These are phyloP conservation scores for Branchipolynoe longqiensis DNA, from an alignment of 2,888 invertebrate genomes.

Conservation along the genomic window DNA sequence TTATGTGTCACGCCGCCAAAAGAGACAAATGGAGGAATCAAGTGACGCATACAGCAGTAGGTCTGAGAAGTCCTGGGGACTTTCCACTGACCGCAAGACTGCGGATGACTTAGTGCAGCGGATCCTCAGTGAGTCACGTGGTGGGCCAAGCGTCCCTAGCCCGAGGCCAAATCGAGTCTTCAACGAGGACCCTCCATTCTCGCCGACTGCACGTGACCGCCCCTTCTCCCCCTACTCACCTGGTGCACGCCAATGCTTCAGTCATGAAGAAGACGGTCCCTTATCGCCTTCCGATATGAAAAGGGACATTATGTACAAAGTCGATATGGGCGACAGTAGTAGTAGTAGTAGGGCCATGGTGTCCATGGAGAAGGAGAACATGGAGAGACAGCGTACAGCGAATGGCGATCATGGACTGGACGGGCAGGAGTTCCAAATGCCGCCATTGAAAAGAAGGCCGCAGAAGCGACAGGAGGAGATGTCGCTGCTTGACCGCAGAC, in stretches of 20 bases:
- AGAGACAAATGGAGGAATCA: constrained; percentile 1
- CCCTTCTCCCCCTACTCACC: not conserved
- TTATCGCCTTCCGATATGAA: not conserved
- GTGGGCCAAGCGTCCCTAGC: not conserved
- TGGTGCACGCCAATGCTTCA: not conserved
- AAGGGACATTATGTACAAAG: constrained; percentile 45
- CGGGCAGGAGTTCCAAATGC: not conserved
- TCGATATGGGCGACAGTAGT: constrained; percentile 47
- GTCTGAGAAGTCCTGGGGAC: not conserved
- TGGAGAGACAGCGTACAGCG: not conserved
- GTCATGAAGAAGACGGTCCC: not conserved
- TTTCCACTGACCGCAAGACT: constrained; percentile 37
- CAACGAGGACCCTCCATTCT: not conserved
- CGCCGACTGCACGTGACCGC: not conserved
- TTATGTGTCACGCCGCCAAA: not conserved
- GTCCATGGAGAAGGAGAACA: not conserved
- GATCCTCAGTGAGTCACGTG: constrained; percentile 61
- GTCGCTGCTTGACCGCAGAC: constrained; percentile 49
- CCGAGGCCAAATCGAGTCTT: not conserved
- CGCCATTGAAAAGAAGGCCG: not conserved
- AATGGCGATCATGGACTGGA: not conserved
- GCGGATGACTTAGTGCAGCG: constrained; percentile 63
- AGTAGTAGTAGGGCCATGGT: not conserved
- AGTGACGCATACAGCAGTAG: not conserved
- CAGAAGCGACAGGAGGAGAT: constrained; percentile 14